Base-by-base conservation (phyloP, 2,113 vertebrate species). In the Procavia capensis region DNA sequence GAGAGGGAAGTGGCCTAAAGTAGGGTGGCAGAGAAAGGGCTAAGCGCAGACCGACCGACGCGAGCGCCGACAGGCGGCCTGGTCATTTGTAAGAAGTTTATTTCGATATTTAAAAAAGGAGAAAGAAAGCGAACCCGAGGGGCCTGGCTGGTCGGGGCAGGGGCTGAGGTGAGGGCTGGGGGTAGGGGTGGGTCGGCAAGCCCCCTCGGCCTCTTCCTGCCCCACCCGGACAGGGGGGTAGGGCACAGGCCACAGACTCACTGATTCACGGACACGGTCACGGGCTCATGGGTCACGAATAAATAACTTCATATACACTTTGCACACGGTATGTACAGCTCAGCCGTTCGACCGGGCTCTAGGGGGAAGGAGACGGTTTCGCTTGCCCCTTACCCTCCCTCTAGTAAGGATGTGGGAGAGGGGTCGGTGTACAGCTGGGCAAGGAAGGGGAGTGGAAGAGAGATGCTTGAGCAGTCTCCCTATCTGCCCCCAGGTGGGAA, bases 221-320 rank as follows among this genome's bases (percentile, higher is more conserved):
- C 91, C 84, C 6, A 76, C 95, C 97, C 19, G 93, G 95, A 84
- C 95, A 85, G 80, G 96, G 91, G 80, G 96, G 91, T 87, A 89
- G 98, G 97, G 95, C 97, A 79, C 98, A 97, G 97, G 97, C 98
- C 98, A 98, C 98, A 98, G 98, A 98, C 98, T 98, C 98, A 99
- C 99, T 98, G 98, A 98, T 99, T 98, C 99, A 99, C 99, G 98
- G 99, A 98, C 99, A 99, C 98, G 97, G 98, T 98, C 98, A 98
- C 98, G 97, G 97, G 98, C 98, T 98, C 96, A 90, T 97, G 98
- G 98, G 96, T 98, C 98, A 98, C 99, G 98, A 99, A 99, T 99
- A 99, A 99, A 99, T 99, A 99, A 99, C 97, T 99, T 99, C 98
- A 99, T 99, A 98, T 99, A 99, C 99, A 99, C 98, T 98, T 99